phyloP scores from a whole-genome alignment of 2,888 invertebrate species.

The Sipha maydis region DNA sequence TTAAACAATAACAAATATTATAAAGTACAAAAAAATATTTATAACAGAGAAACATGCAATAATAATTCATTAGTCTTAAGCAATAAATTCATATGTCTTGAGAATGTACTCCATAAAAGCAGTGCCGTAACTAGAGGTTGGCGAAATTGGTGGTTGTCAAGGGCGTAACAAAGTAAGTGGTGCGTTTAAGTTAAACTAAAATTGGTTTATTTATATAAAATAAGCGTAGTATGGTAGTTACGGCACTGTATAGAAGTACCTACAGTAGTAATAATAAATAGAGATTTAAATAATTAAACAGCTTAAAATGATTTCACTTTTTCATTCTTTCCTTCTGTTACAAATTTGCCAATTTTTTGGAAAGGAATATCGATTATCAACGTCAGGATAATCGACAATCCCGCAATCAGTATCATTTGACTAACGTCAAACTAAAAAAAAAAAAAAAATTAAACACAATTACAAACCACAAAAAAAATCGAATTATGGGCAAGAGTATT shows the following conservation, averaged over 20 bases:
- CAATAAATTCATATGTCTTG: too few species aligned
- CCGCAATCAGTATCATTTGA: conserved; percentile 72
- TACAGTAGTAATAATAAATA: background rate
- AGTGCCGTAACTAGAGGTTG: too few species aligned
- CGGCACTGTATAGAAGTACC: too few species aligned
- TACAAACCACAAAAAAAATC: background rate
- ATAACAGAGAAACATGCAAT: background rate
- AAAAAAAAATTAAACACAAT: conserved; percentile 58
- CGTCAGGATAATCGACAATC: conserved; percentile 72
- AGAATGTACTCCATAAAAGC: background rate
- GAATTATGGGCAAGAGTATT: background rate
- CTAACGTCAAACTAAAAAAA: conserved; percentile 72
- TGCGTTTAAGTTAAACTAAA: too few species aligned
- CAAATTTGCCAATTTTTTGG: conserved; percentile 70
- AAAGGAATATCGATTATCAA: conserved; percentile 76
- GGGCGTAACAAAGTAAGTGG: too few species aligned
- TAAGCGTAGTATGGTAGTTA: too few species aligned
- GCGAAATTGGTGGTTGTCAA: too few species aligned
- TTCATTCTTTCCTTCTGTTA: conserved; percentile 18
- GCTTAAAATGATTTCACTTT: conserved; percentile 31
- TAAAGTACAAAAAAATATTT: too few species aligned
- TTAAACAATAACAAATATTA: too few species aligned
- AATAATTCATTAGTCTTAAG: background rate
- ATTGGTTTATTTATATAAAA: too few species aligned
- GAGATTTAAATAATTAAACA: background rate